These are phyloP conservation scores for Neodon shergylaensis DNA, from an alignment of 2,113 vertebrate genomes.

Conservation along the genomic window DNA sequence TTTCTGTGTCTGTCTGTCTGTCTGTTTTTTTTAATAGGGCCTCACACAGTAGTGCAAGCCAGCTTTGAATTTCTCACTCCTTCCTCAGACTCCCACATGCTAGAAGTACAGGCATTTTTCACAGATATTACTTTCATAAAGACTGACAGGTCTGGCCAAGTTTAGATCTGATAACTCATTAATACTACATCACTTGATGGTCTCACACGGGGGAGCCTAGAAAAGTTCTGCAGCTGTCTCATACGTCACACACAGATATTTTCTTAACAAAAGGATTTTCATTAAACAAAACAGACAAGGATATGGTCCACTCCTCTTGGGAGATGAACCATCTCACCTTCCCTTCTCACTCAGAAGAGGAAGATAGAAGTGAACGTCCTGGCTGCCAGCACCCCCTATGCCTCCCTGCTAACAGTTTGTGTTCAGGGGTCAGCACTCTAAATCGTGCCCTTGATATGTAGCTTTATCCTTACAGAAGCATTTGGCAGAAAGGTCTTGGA, in stretches of 20 bases:
- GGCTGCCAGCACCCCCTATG: neutral
- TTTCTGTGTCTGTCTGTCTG: neutral
- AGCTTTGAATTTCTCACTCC: neutral
- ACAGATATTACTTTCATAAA: neutral
- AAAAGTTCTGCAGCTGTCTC: neutral
- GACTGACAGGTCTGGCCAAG: neutral
- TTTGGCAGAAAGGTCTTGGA: constrained; percentile 58
- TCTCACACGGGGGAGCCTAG: neutral
- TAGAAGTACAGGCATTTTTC: neutral
- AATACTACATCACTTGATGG: neutral
- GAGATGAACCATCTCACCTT: neutral
- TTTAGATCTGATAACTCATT: neutral
- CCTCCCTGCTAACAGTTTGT: neutral
- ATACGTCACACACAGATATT: neutral
- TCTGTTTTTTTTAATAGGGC: neutral
- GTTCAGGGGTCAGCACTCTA: neutral
- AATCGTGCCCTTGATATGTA: neutral
- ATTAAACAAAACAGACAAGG: neutral
- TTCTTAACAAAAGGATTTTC: neutral
- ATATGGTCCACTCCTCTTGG: neutral
- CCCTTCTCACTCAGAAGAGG: neutral
- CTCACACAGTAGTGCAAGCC: too few relatives aligned
- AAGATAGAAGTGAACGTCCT: neutral
- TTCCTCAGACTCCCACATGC: neutral
- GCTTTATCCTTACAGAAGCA: constrained; percentile 45